A percentile compares a stretch with the other conserved stretches of the same genome.
These are phyloP conservation scores for Drosophila limbata DNA, from an alignment of 2,888 invertebrate genomes.

Conservation along the genomic window DNA sequence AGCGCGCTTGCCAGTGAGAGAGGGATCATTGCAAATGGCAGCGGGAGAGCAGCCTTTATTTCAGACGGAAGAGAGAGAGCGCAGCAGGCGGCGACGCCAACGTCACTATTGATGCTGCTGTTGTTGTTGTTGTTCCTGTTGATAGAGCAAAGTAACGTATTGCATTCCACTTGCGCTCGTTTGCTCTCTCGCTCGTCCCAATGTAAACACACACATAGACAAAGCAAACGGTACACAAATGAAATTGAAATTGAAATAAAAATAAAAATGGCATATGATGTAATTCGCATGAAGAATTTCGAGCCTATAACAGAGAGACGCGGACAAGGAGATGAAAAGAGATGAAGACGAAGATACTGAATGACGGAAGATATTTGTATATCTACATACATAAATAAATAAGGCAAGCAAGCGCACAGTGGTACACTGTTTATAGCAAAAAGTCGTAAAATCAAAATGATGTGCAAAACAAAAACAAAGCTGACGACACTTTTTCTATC, in stretches of 20 bases:
- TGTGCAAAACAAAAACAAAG: slow-evolving; percentile 1
- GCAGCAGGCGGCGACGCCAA: slow-evolving; percentile 4
- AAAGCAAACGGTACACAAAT: slow-evolving; percentile 8
- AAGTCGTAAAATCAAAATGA: not conserved
- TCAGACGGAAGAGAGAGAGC: not conserved
- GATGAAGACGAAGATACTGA: slow-evolving; percentile 7
- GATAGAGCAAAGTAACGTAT: not conserved
- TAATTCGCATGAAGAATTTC: slow-evolving; percentile 57
- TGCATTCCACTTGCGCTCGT: slow-evolving; percentile 4
- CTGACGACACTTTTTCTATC: slow-evolving; percentile 5
- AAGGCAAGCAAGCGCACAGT: slow-evolving; percentile 15
- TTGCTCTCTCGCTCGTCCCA: not conserved
- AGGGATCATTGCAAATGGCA: slow-evolving; percentile 1
- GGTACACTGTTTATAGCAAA: slow-evolving; percentile 9
- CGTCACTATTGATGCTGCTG: slow-evolving; percentile 3
- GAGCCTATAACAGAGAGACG: slow-evolving; percentile 35
- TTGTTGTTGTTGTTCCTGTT: too few relatives aligned
- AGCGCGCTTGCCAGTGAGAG: not conserved
- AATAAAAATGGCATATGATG: slow-evolving; percentile 65
- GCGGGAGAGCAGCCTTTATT: not conserved
- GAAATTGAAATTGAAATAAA: slow-evolving; percentile 51
- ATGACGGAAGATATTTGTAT: slow-evolving; percentile 18
- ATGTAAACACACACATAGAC: slow-evolving; percentile 2
- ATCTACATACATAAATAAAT: not conserved
- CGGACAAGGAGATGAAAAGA: not conserved